Evolutionary conservation across 2,113 vertebrate genomes (phyloP), one percentile per base, ranked within the genome.

Genomic region (Australoheros scitulus): DNA sequence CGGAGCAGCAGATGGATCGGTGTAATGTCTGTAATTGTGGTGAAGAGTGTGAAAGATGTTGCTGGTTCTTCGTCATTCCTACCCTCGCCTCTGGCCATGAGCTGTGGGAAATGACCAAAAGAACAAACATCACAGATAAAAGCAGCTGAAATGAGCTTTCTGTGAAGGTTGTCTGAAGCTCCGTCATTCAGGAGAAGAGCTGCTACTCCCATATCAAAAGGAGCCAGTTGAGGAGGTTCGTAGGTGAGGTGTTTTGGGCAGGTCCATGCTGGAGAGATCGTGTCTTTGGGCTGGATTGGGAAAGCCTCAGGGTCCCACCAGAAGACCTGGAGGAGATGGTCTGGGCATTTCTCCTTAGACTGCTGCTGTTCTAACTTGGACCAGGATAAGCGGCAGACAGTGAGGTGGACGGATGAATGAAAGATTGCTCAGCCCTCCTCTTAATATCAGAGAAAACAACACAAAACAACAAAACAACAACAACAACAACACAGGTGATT

Each of bases 171-270:
- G 14, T 50, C 15, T 50, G 47, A 13, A 43, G 41, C 41, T 43
- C 41, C 3, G 11, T 43, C 22, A 68, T 11, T 68, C 26, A 68
- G 64, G 64, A 68, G 41, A 1, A 0, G 41, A 50, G 64, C 41
- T 0, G 47, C 0, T 68, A 18, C 64, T 29, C 0, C 43, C 17
- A 20, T 10, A 70, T 50, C 24, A 7, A 22, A 56, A n/a, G 55
- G 11, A 43, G 47, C 47, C 14, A 22, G 20, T 10, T 56, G 20
- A 10, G 20, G 8, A n/a, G 52, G 52, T n/a, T 29, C 18, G 22
- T 50, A 29, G 24, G 65, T 70, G 65, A 52, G 17, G 17, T 20
- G 43, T 52, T 70, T 70, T 20, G 43, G 43, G 43, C 43, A 72
- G 32, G 65, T 52, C 17, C 24, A 52, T 17, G 11, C 17, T 72